These are phyloP conservation scores for Oceanodroma leucorhoa DNA, from an alignment of 2,797 vertebrate genomes.

Conservation along the genomic window DNA sequence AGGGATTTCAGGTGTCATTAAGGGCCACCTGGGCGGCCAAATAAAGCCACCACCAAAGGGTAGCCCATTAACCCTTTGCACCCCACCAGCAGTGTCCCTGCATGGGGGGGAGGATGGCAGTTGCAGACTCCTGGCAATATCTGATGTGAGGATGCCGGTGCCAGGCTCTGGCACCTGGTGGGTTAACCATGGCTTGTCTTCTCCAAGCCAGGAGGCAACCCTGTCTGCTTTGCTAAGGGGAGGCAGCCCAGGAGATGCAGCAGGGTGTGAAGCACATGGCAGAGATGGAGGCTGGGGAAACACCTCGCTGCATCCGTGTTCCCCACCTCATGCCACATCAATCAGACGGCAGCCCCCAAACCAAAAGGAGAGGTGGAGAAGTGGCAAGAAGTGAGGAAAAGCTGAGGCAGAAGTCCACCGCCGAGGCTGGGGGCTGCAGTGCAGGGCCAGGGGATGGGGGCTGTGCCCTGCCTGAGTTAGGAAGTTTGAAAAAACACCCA, in stretches of 20 bases:
- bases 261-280: accelerated
- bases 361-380: background rate
- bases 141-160: background rate
- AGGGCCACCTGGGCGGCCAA: background rate
- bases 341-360: background rate
- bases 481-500: slow-evolving; percentile 17
- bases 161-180: background rate
- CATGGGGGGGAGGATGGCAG: accelerated
- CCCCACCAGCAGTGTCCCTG: background rate
- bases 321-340: background rate
- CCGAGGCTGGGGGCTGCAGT: background rate
- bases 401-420: background rate
- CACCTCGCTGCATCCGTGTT: accelerated
- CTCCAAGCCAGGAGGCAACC: background rate
- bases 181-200: background rate
- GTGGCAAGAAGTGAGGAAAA: background rate
- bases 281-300: background rate
- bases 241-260: background rate
- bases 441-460: background rate
- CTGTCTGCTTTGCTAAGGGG: background rate
- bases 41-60: background rate
- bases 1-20: slow-evolving; percentile 13
- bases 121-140: accelerated
- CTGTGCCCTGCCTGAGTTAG: background rate
- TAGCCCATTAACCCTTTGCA: background rate